A percentile compares a stretch with the other conserved stretches of the same genome.
phyloP scores from a whole-genome alignment of 2,888 invertebrate species.

The Lithosia quadra region DNA sequence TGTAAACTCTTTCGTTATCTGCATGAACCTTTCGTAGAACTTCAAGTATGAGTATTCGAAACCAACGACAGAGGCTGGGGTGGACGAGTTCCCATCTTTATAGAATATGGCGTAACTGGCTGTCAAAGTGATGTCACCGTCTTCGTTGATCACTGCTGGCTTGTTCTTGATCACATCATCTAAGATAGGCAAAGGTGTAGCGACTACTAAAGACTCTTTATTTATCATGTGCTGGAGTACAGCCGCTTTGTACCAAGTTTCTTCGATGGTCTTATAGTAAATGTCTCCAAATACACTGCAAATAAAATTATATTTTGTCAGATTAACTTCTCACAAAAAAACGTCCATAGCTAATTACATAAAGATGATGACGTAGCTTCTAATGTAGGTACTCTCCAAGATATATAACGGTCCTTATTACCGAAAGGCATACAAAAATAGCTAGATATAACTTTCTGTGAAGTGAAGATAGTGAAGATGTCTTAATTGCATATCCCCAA shows the following conservation, averaged over 20 bases:
- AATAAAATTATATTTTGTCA: slow-evolving; percentile 23
- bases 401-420: no score
- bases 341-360: no score
- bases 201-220: slow-evolving; percentile 92
- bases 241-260: slow-evolving; percentile 96
- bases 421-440: no score
- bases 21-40: slow-evolving; percentile 90
- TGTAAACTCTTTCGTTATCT: slow-evolving; percentile 81
- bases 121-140: slow-evolving; percentile 90
- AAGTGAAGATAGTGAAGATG: no score
- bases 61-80: slow-evolving; percentile 96
- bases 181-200: slow-evolving; percentile 89
- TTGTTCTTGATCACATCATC: slow-evolving; percentile 69
- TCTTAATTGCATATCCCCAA: background rate
- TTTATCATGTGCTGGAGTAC: slow-evolving; percentile 94
- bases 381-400: no score
- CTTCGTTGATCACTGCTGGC: slow-evolving; percentile 71
- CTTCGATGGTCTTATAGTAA: slow-evolving; percentile 93
- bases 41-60: slow-evolving; percentile 92
- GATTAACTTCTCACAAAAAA: background rate
- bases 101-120: slow-evolving; percentile 95
- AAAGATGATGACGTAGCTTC: no score
- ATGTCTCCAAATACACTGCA: slow-evolving; percentile 91
- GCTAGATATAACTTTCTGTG: no score
- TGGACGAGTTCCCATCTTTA: slow-evolving; percentile 90